These are phyloP conservation scores for Ia io DNA, from an alignment of 2,113 vertebrate species.

Conservation along the genomic window DNA sequence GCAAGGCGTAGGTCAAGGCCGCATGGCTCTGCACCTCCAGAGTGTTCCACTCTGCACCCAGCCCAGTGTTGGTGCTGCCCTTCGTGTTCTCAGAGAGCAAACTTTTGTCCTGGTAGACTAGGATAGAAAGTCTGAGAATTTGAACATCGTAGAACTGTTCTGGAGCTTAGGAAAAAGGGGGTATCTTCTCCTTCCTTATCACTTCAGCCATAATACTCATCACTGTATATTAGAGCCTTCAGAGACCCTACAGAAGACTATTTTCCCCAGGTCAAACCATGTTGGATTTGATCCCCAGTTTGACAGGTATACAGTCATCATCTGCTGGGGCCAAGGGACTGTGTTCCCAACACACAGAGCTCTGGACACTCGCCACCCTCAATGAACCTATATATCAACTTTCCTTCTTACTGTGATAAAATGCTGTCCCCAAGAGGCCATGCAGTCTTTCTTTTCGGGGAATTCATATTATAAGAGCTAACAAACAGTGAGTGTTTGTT, in stretches of 20 bases:
- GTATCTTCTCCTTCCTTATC: not conserved
- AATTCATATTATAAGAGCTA: not conserved
- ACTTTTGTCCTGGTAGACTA: not conserved
- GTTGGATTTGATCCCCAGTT: not conserved
- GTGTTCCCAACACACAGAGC: not conserved
- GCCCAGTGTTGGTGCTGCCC: not conserved
- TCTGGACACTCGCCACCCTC: not conserved
- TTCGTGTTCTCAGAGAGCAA: not conserved
- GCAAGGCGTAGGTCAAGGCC: not conserved
- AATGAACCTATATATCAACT: not conserved
- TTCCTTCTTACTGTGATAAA: not conserved
- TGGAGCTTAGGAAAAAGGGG: not conserved
- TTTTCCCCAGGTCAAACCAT: not conserved
- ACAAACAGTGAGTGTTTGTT: not conserved
- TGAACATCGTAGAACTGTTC: not conserved
- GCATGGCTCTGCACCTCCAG: accelerated
- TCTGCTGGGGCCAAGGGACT: not conserved
- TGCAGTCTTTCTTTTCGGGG: not conserved
- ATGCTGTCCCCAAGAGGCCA: not conserved
- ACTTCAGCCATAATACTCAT: not conserved
- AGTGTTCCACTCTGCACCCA: too few relatives aligned
- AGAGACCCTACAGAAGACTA: not conserved
- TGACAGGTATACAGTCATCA: not conserved
- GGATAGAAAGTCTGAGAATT: not conserved
- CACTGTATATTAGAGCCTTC: not conserved